Evolutionary conservation across 2,888 invertebrate genomes (phyloP), one percentile per base, ranked within the genome.

Genomic region (Amphipoea oculea): DNA sequence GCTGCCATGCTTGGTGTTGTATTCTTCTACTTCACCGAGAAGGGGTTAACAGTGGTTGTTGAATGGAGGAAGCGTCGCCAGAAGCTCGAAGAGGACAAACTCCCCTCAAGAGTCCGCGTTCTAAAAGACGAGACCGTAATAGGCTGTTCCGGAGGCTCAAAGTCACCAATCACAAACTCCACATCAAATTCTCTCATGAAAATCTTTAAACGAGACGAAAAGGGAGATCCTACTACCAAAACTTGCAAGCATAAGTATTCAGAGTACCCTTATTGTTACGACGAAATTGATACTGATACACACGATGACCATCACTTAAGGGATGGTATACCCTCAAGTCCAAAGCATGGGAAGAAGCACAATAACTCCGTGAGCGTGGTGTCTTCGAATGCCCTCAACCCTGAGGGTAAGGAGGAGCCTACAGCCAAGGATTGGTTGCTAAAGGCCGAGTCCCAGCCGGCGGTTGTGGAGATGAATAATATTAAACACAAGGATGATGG

Each of bases 11-110:
- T 97, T 3, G 99, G 99, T 0, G 98, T 99, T 5, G 98, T 99
- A 14, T 98, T 99, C 94, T 99, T 99, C 96, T 99, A 99, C 93
- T 98, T 99, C 87, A 98, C 98, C 7, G 99, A 99, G 93, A 98
- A 98, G 91, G 97, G 98, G 0, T 95, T 99, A 54, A 98, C 98
- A 9, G 97, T 99, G 85, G 97, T 98, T 9, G 98, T 98, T 0
- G 98, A 98, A 90, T 98, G 98, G 98, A 97, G 98, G 69, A 98
- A 98, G 90, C 96, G 97, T 66, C 97, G 97, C 48, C 98, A 98
- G 89, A 98, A 98, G 93, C 97, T 97, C 68, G 98, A 98, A 84
- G 98, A 98, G 63, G 97, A 96, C 82, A 96, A 97, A 86, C 97
- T 98, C 40, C 98, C 98, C 1, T 95, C 98, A 3, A 97, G 98